phyloP scores from a whole-genome alignment of 2,797 vertebrate genomes.

The Paedocypris micromegethes region DNA sequence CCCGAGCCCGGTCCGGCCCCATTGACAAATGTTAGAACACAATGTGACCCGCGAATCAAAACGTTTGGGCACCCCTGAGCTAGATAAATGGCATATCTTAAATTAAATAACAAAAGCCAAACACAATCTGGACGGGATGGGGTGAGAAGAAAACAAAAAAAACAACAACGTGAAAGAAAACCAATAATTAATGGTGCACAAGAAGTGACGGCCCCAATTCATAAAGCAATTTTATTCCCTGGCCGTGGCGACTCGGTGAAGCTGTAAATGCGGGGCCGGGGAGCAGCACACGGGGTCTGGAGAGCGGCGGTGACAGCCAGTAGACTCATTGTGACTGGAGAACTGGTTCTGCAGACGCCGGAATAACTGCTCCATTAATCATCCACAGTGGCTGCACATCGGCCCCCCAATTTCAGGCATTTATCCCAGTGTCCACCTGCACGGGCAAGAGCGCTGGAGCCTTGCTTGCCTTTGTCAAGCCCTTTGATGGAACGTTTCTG shows the following conservation, averaged over 20 bases:
- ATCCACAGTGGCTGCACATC: constrained; percentile 43
- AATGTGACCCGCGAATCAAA: too few species aligned
- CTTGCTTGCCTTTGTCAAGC: background rate
- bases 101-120: constrained; percentile 43
- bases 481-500: background rate
- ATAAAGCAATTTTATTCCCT: constrained; percentile 49
- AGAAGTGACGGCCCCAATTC: constrained; percentile 43
- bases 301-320: constrained; percentile 39
- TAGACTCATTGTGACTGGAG: constrained; percentile 46
- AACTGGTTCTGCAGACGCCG: constrained; percentile 37
- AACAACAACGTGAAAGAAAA: constrained; percentile 20
- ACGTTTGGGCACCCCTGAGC: too few species aligned
- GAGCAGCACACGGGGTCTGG: constrained; percentile 30
- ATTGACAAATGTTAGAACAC: too few species aligned
- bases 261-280: constrained; percentile 36
- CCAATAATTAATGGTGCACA: constrained; percentile 46
- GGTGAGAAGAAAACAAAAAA: constrained; percentile 3
- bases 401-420: constrained; percentile 28
- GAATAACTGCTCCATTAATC: constrained; percentile 54
- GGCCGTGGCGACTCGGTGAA: constrained; percentile 26
- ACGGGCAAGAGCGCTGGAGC: background rate
- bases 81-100: constrained; percentile 47
- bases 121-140: constrained; percentile 22
- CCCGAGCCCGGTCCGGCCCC: too few species aligned
- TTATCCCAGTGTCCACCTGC: constrained; percentile 22